phyloP scores from a whole-genome alignment of 2,113 vertebrate genomes.

The Rostratula benghalensis region DNA sequence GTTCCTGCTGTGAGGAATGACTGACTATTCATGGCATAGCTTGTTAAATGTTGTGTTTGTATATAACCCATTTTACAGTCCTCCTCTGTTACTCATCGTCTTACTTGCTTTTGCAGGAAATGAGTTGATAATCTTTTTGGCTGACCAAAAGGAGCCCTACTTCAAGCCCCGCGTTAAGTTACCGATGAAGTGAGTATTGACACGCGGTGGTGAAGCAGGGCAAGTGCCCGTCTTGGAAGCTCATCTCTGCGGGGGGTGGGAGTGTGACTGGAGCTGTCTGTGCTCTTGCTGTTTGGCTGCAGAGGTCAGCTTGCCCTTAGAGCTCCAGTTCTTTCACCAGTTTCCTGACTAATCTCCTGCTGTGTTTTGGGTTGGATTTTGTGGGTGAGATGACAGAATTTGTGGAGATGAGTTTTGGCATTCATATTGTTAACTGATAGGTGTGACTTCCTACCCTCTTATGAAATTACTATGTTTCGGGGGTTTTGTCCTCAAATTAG shows the following conservation, averaged over 20 bases:
- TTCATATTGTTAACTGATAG: neutral
- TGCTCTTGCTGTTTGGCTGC: neutral
- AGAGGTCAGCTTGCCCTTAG: neutral
- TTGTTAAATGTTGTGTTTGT: neutral
- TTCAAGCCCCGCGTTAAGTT: slow-evolving; percentile 89
- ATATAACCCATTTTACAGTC: neutral
- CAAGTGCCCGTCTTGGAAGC: neutral
- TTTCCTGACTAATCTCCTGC: neutral
- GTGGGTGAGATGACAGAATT: neutral
- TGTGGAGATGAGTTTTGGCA: neutral
- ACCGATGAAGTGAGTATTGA: slow-evolving; percentile 79
- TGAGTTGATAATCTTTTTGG: slow-evolving; percentile 89
- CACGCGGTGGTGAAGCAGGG: neutral
- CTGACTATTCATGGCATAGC: neutral
- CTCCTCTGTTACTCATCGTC: neutral
- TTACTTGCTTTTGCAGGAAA: slow-evolving; percentile 80
- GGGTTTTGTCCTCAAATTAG: neutral
- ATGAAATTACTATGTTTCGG: neutral
- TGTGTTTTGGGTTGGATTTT: neutral
- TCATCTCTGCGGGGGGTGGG: neutral
- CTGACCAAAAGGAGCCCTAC: slow-evolving; percentile 91
- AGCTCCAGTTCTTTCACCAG: neutral
- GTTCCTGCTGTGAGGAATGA: neutral
- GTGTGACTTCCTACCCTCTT: neutral
- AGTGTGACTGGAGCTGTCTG: neutral